These are phyloP conservation scores for Phortica variegata DNA, from an alignment of 1,140 invertebrate genomes.

Conservation along the genomic window DNA sequence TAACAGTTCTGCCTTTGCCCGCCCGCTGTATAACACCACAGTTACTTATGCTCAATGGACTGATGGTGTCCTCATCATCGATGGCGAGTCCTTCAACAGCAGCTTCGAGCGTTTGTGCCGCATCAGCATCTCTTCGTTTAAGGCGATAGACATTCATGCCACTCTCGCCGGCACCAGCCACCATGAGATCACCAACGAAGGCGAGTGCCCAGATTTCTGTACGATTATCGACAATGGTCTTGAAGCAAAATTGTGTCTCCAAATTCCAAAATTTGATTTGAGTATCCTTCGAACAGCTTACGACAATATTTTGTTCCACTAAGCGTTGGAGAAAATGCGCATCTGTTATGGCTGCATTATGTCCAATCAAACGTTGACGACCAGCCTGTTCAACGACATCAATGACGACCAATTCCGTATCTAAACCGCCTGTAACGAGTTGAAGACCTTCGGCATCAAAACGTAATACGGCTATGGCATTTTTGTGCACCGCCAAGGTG, in stretches of 20 bases:
- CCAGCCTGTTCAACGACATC: constrained; percentile 91
- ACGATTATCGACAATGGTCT: constrained; percentile 81
- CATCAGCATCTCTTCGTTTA: constrained; percentile 57
- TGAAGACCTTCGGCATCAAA: constrained; percentile 65
- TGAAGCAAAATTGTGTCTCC: constrained; percentile 92
- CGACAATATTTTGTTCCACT: constrained; percentile 65
- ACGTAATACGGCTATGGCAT: constrained; percentile 76
- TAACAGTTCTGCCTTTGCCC: constrained; percentile 72
- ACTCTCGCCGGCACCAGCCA: constrained; percentile 83
- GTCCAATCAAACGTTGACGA: constrained; percentile 84
- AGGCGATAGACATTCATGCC: constrained; percentile 84
- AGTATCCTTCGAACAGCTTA: constrained; percentile 91
- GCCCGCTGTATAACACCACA: constrained; percentile 75
- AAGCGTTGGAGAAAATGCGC: constrained; percentile 73
- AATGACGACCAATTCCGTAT: constrained; percentile 93
- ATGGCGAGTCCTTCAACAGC: constrained; percentile 59
- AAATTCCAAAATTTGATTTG: constrained; percentile 98
- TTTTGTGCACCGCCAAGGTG: constrained; percentile 86
- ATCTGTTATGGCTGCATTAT: constrained; percentile 90
- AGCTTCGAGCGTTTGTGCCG: constrained; percentile 59
- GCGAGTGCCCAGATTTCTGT: constrained; percentile 84
- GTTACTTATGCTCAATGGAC: constrained; percentile 73
- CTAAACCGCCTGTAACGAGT: constrained; percentile 59
- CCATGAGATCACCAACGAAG: constrained; percentile 76
- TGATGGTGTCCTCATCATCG: constrained; percentile 52